These are phyloP conservation scores for Penaeus indicus DNA, from an alignment of 1,140 invertebrate species.

Conservation along the genomic window DNA sequence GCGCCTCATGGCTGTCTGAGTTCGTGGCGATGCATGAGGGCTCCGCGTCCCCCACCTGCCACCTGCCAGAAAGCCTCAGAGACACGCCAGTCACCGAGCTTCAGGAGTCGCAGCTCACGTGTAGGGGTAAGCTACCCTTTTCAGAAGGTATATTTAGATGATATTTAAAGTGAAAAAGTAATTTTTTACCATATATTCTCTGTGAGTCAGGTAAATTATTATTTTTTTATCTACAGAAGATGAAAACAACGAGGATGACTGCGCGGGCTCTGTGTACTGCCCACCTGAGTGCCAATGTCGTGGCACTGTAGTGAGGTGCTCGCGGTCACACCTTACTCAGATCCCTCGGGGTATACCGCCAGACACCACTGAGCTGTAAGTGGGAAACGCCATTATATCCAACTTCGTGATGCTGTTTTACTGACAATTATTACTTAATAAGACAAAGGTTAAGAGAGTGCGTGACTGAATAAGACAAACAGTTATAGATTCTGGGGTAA, in stretches of 20 bases:
- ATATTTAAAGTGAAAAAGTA: neutral
- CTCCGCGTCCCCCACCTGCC: slow-evolving; percentile 93
- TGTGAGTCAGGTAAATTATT: neutral
- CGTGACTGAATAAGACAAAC: no score
- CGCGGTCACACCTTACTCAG: slow-evolving; percentile 84
- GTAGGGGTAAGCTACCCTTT: slow-evolving; percentile 43
- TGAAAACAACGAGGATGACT: slow-evolving; percentile 67
- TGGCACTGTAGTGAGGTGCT: slow-evolving; percentile 95
- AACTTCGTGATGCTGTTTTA: no score
- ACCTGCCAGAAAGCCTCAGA: slow-evolving; percentile 57
- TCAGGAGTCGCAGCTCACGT: slow-evolving; percentile 30
- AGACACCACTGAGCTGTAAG: slow-evolving; percentile 91
- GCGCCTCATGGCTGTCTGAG: slow-evolving; percentile 92
- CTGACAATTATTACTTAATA: no score
- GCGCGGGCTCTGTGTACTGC: slow-evolving; percentile 60
- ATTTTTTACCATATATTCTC: neutral
- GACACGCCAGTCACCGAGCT: slow-evolving; percentile 53
- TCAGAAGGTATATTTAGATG: neutral
- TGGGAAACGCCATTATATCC: neutral
- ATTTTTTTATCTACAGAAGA: slow-evolving; percentile 92
- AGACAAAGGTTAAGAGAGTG: no score
- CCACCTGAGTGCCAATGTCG: slow-evolving; percentile 65
- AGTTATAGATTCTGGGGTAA: no score
- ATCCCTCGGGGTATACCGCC: slow-evolving; percentile 92
- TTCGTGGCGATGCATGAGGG: slow-evolving; percentile 97